A percentile compares a stretch with the other conserved stretches of the same genome.
These are phyloP conservation scores for Amphilophus citrinellus DNA, from an alignment of 2,113 vertebrate species.

Conservation along the genomic window DNA sequence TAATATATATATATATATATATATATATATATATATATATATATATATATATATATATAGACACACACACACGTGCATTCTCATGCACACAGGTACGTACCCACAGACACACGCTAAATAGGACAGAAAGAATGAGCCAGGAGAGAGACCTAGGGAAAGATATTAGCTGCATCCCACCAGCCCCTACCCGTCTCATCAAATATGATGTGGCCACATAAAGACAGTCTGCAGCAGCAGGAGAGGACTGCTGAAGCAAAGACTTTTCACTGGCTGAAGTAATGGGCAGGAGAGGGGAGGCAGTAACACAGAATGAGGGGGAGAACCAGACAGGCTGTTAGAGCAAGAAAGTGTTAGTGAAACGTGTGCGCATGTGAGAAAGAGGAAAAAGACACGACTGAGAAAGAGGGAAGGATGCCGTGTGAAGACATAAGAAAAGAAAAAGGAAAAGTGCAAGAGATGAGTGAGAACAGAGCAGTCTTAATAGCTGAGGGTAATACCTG, in stretches of 20 bases:
- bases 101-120: constrained; percentile 47
- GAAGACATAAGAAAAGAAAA: constrained; percentile 11
- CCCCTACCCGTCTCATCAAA: constrained; percentile 70
- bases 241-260: constrained; percentile 64
- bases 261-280: constrained; percentile 59
- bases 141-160: constrained; percentile 58
- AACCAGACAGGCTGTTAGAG: constrained; percentile 44
- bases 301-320: constrained; percentile 17
- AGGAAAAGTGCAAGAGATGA: constrained; percentile 26
- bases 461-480: constrained; percentile 45
- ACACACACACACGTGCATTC: constrained; percentile 12
- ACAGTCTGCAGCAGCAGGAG: constrained; percentile 58
- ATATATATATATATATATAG: no score
- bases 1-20: no score
- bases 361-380: constrained; percentile 7
- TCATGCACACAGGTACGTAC: background rate
- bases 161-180: constrained; percentile 67
- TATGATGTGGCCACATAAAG: constrained; percentile 70
- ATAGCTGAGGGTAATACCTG: constrained; percentile 68
- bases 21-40: no score
- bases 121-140: constrained; percentile 60
- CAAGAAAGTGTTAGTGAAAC: constrained; percentile 47
- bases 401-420: constrained; percentile 17
- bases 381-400: background rate
- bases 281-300: constrained; percentile 27